A percentile compares a stretch with the other conserved stretches of the same genome.
These are phyloP conservation scores for Agrochola lychnidis DNA, from an alignment of 2,888 invertebrate genomes.

Conservation along the genomic window DNA sequence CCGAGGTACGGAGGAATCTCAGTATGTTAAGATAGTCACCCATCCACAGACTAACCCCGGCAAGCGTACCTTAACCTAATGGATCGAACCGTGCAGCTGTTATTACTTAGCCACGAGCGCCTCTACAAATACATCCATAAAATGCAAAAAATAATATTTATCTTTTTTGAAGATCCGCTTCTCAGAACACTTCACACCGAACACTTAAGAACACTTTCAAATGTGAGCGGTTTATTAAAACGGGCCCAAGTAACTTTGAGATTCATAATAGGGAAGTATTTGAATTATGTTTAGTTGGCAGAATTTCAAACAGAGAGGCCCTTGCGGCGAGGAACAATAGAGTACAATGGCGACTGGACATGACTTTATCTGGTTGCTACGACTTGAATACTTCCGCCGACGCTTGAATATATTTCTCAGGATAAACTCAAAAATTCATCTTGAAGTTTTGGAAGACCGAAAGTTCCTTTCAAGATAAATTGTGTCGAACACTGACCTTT, in stretches of 20 bases:
- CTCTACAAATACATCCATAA: too few species aligned
- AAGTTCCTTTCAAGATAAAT: slow-evolving; percentile 28
- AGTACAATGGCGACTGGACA: slow-evolving; percentile 54
- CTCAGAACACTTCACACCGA: slow-evolving; percentile 26
- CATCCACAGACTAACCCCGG: too few species aligned
- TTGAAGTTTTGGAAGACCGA: slow-evolving; percentile 2
- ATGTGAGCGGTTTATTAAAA: slow-evolving; percentile 30
- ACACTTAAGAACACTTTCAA: slow-evolving; percentile 45
- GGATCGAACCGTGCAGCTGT: too few species aligned
- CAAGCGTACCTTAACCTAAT: too few species aligned
- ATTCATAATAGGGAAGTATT: slow-evolving; percentile 32
- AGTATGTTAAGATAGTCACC: too few species aligned
- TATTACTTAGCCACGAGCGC: too few species aligned
- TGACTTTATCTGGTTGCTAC: slow-evolving; percentile 43
- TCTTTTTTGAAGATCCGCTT: slow-evolving; percentile 2
- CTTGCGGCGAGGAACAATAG: slow-evolving; percentile 38
- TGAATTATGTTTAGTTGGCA: slow-evolving; percentile 57
- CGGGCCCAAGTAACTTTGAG: slow-evolving; percentile 22
- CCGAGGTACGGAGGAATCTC: too few species aligned
- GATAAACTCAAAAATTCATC: slow-evolving; percentile 15
- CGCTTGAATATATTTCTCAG: slow-evolving; percentile 28
- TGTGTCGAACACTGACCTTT: slow-evolving; percentile 18
- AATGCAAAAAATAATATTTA: background rate
- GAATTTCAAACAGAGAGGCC: slow-evolving; percentile 50
- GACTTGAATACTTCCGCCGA: slow-evolving; percentile 23